A percentile compares a stretch with the other conserved stretches of the same genome.
Evolutionary conservation across 2,888 invertebrate species (phyloP).

Genomic region (Orthosia incerta): DNA sequence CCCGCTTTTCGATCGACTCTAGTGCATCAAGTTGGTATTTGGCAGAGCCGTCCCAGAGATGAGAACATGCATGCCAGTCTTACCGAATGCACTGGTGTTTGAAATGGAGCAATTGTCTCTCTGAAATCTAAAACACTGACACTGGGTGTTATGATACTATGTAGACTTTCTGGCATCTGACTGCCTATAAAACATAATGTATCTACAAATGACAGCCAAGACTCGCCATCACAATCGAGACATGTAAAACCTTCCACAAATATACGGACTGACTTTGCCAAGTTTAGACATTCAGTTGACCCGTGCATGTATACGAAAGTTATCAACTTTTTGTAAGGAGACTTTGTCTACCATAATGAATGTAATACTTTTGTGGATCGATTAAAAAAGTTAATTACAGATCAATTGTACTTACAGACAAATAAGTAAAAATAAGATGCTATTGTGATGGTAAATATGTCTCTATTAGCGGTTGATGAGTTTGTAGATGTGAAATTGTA

Average conservation of each 20-base stretch:
- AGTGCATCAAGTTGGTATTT: too few relatives aligned
- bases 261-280: background rate
- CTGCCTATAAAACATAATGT: too few relatives aligned
- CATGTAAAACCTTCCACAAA: background rate
- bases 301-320: background rate
- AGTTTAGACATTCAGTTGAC: background rate
- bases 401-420: background rate
- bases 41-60: too few relatives aligned
- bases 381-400: slow-evolving; percentile 21
- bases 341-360: slow-evolving; percentile 2
- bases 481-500: background rate
- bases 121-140: too few relatives aligned
- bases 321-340: background rate
- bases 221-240: background rate
- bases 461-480: background rate
- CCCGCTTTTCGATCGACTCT: too few relatives aligned
- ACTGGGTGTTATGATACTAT: too few relatives aligned
- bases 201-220: too few relatives aligned
- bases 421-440: background rate
- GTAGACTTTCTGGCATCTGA: too few relatives aligned
- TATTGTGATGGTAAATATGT: background rate
- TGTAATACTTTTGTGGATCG: background rate
- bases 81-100: too few relatives aligned
- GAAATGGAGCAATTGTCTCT: too few relatives aligned
- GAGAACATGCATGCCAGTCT: too few relatives aligned